These are phyloP conservation scores for Chaenogobius annularis DNA, from an alignment of 2,113 vertebrate species.

Conservation along the genomic window DNA sequence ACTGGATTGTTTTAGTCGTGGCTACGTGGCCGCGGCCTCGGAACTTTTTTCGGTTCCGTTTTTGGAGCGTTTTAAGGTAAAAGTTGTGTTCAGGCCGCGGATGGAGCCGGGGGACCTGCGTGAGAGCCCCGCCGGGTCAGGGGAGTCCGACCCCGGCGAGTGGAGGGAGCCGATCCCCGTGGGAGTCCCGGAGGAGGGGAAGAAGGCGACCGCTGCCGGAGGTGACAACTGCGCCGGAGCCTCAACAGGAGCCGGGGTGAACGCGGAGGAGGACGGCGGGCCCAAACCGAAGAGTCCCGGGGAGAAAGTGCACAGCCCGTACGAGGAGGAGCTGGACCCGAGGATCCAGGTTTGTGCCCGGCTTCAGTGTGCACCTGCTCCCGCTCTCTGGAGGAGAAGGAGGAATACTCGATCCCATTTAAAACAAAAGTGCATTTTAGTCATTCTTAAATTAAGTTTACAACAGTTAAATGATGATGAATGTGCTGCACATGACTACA, in stretches of 20 bases:
- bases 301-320: constrained; percentile 60
- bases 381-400: not conserved
- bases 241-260: constrained; percentile 13
- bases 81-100: constrained; percentile 23
- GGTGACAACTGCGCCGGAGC: constrained; percentile 5
- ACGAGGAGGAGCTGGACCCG: constrained; percentile 81
- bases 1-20: not conserved
- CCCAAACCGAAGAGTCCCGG: constrained; percentile 37
- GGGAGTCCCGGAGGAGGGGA: constrained; percentile 52
- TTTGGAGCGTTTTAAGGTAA: constrained; percentile 1
- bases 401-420: not conserved
- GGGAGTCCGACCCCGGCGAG: constrained; percentile 69
- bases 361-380: not conserved
- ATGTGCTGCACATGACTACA: too few relatives aligned
- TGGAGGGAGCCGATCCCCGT: constrained; percentile 74
- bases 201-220: constrained; percentile 8
- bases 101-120: constrained; percentile 74
- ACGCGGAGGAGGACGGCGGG: constrained; percentile 30
- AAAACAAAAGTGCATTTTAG: too few relatives aligned
- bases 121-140: constrained; percentile 78
- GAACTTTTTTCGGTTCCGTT: not conserved
- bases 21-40: not conserved
- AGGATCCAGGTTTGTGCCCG: constrained; percentile 74
- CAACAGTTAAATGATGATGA: too few relatives aligned
- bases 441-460: too few relatives aligned